phyloP scores from a whole-genome alignment of 2,797 vertebrate genomes.

The Gymnopithys bicolor region DNA sequence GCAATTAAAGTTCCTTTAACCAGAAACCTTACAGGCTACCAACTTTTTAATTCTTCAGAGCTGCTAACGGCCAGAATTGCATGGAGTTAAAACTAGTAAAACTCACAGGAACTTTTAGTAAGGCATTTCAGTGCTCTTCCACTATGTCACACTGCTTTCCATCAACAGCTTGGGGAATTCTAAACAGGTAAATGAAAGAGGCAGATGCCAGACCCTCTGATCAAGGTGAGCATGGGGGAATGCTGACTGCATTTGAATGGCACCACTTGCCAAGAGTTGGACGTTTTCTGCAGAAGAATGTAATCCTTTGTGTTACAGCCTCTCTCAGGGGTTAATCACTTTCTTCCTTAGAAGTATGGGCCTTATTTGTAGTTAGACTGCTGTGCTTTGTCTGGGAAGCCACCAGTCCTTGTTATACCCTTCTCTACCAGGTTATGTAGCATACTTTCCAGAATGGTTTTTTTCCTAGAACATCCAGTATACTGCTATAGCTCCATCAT shows the following conservation, averaged over 20 bases:
- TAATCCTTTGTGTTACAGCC: background rate
- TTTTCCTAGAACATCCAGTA: background rate
- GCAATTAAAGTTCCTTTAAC: slow-evolving; percentile 24
- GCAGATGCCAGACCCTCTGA: background rate
- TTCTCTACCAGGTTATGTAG: background rate
- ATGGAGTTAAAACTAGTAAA: background rate
- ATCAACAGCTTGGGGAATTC: background rate
- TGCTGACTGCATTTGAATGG: background rate
- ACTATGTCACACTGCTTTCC: background rate
- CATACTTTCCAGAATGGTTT: background rate
- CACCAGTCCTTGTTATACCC: background rate
- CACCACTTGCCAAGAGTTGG: background rate
- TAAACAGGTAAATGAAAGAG: background rate
- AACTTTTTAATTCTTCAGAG: background rate
- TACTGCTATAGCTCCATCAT: background rate
- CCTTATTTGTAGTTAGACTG: background rate
- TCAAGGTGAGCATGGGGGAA: background rate
- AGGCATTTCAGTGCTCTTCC: background rate
- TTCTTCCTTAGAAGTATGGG: background rate
- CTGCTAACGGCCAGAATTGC: background rate
- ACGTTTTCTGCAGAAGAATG: background rate
- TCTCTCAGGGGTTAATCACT: background rate
- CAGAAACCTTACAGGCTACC: background rate
- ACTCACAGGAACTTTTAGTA: background rate
- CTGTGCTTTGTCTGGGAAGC: background rate